Evolutionary conservation across 1,140 invertebrate genomes (phyloP).

Genomic region (Stenopsyche tienmushanensis): DNA sequence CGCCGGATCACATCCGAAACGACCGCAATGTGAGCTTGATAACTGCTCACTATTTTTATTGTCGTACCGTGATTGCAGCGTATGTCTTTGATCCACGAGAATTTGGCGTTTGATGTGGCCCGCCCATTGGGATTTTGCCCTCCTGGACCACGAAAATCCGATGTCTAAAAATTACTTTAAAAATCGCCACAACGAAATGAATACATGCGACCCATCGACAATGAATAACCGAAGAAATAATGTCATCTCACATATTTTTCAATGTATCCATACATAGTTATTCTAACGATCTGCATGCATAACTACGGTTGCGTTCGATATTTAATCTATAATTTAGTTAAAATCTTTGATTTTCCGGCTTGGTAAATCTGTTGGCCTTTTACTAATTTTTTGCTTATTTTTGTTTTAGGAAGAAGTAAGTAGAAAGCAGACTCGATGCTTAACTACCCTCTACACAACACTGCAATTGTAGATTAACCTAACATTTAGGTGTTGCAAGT

Average conservation of each 20-base stretch:
- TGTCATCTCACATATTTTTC: too few relatives aligned
- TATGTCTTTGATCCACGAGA: background rate
- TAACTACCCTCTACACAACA: conserved; percentile 13
- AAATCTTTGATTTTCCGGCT: too few relatives aligned
- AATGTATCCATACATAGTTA: too few relatives aligned
- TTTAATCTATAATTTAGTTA: too few relatives aligned
- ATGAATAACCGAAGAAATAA: too few relatives aligned
- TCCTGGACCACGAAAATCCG: too few relatives aligned
- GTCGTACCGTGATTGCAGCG: background rate
- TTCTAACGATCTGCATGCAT: too few relatives aligned
- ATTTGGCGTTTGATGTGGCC: background rate
- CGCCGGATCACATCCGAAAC: background rate
- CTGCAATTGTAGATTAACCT: conserved; percentile 19
- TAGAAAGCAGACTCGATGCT: conserved; percentile 41
- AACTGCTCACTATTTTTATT: background rate
- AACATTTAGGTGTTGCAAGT: conserved; percentile 26
- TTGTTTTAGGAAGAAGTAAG: conserved; percentile 59
- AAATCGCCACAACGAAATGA: too few relatives aligned
- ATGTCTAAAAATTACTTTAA: too few relatives aligned
- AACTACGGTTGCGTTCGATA: too few relatives aligned
- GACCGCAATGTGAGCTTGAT: background rate
- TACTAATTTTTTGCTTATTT: conserved; percentile 47
- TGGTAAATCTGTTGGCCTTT: too few relatives aligned
- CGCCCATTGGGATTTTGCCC: background rate
- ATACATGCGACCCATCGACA: too few relatives aligned